Evolutionary conservation across 2,797 vertebrate species (phyloP).

Genomic region (Emys orbicularis): DNA sequence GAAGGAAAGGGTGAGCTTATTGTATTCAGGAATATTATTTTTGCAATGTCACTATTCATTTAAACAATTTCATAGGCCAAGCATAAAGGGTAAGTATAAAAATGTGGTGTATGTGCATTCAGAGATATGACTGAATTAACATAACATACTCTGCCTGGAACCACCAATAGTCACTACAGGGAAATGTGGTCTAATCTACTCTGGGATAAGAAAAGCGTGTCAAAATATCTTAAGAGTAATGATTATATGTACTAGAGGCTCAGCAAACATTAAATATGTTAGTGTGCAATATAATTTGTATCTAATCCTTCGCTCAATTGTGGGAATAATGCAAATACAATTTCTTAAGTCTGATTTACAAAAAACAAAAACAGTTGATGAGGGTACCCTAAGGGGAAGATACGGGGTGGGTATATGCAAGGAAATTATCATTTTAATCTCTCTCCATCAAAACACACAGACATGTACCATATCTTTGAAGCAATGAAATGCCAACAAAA

Average conservation of each 20-base stretch:
- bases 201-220: fast-evolving
- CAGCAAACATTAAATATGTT: fast-evolving
- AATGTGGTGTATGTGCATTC: fast-evolving
- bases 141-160: not conserved
- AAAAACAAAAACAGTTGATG: not conserved
- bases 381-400: fast-evolving
- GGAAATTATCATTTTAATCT: not conserved
- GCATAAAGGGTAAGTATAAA: not conserved
- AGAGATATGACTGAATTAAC: not conserved
- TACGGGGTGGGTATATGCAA: not conserved
- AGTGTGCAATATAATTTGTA: fast-evolving
- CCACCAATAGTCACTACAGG: fast-evolving
- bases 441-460: not conserved
- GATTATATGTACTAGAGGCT: fast-evolving
- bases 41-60: not conserved
- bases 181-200: not conserved
- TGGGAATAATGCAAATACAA: fast-evolving
- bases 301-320: fast-evolving
- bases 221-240: fast-evolving
- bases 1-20: not conserved
- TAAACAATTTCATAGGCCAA: not conserved
- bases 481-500: not conserved
- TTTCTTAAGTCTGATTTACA: not conserved
- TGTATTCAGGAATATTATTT: not conserved
- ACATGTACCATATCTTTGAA: not conserved